phyloP scores from a whole-genome alignment of 1,140 invertebrate species.

The Mercenaria mercenaria region DNA sequence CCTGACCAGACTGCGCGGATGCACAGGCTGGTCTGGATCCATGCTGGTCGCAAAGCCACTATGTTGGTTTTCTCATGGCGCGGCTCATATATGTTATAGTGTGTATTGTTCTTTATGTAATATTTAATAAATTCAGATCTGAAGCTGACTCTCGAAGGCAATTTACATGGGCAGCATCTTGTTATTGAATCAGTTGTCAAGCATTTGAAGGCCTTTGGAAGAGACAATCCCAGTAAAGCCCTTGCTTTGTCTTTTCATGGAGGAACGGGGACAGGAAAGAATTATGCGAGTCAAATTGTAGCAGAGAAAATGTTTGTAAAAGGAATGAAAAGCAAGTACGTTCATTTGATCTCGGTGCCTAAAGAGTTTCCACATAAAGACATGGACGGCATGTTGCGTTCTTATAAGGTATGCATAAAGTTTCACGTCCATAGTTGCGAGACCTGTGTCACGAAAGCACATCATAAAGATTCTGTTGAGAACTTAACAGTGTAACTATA shows the following conservation, averaged over 20 bases:
- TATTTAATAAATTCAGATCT: too few species aligned
- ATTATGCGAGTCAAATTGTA: slow-evolving; percentile 92
- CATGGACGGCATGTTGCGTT: slow-evolving; percentile 89
- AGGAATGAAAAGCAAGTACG: slow-evolving; percentile 92
- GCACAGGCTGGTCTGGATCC: too few species aligned
- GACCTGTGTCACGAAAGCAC: too few species aligned
- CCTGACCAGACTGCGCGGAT: too few species aligned
- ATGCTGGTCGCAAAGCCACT: too few species aligned
- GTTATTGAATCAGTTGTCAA: slow-evolving; percentile 69
- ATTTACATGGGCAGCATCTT: slow-evolving; percentile 80
- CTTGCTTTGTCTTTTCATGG: slow-evolving; percentile 85
- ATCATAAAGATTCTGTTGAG: too few species aligned
- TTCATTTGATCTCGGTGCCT: slow-evolving; percentile 93
- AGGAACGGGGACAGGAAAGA: slow-evolving; percentile 84
- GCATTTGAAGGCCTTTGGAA: slow-evolving; percentile 73
- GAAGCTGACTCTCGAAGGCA: not conserved
- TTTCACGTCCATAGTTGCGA: too few species aligned
- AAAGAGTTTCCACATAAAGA: slow-evolving; percentile 93
- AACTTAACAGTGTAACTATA: too few species aligned
- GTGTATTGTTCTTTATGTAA: too few species aligned
- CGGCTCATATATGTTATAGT: too few species aligned
- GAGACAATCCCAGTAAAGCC: slow-evolving; percentile 77
- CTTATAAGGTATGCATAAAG: not conserved
- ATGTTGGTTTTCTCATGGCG: too few species aligned
- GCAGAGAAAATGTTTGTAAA: slow-evolving; percentile 91